These are phyloP conservation scores for Sturnus vulgaris DNA, from an alignment of 2,113 vertebrate genomes.

Conservation along the genomic window DNA sequence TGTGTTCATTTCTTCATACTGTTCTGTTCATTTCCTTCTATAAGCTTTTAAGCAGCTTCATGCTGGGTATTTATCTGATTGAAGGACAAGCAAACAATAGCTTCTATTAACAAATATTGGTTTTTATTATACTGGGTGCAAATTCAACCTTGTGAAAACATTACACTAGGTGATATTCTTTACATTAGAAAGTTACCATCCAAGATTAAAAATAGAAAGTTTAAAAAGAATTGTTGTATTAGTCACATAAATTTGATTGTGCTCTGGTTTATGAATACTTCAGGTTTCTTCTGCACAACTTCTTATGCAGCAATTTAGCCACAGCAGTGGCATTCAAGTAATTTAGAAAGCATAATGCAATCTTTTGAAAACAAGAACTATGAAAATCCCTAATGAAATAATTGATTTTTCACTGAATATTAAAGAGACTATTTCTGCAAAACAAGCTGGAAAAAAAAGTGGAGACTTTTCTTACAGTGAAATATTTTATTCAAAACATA, in stretches of 20 bases:
- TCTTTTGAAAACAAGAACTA: neutral
- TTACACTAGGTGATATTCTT: neutral
- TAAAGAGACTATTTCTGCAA: neutral
- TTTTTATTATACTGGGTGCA: neutral
- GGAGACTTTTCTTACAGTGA: neutral
- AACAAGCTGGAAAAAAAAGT: neutral
- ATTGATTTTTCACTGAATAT: neutral
- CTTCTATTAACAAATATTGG: conserved; percentile 4
- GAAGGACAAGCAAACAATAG: neutral
- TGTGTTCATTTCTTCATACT: neutral
- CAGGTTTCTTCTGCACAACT: neutral
- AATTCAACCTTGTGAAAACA: neutral
- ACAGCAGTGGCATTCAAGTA: neutral
- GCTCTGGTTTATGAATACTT: neutral
- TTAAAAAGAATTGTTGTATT: neutral
- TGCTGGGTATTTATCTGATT: neutral
- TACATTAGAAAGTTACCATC: neutral
- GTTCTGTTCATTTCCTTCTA: neutral
- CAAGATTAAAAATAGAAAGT: neutral
- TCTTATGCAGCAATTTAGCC: neutral
- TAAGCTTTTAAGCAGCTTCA: neutral
- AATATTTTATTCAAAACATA: neutral
- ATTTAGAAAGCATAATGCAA: neutral
- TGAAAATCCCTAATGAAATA: neutral
- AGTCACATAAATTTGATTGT: neutral